Evolutionary conservation across 2,113 vertebrate species (phyloP).

Genomic region (Bubo scandiacus): DNA sequence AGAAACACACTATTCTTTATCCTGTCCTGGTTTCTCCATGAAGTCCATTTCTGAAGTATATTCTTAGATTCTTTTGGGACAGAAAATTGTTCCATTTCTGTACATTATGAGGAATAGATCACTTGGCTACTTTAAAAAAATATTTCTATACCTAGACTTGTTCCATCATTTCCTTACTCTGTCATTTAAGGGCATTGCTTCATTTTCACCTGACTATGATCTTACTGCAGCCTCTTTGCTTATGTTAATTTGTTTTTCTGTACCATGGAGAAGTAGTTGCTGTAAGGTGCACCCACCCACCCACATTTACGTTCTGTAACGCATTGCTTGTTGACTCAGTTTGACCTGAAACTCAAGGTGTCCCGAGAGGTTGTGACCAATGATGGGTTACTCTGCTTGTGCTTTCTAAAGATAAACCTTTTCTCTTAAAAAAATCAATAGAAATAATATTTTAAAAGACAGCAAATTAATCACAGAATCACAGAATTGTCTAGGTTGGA

Average conservation of each 20-base stretch:
- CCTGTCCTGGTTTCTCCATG: not conserved
- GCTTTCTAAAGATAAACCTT: not conserved
- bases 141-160: not conserved
- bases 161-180: not conserved
- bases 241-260: not conserved
- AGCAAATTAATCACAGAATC: not conserved
- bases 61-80: not conserved
- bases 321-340: not conserved
- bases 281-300: not conserved
- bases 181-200: not conserved
- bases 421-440: not conserved
- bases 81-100: not conserved
- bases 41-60: not conserved
- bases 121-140: not conserved
- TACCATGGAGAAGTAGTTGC: not conserved
- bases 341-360: not conserved
- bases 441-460: not conserved
- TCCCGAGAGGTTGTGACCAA: not conserved
- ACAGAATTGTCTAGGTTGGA: too few species aligned
- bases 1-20: not conserved
- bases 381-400: not conserved
- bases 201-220: rapidly evolving
- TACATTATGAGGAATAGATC: not conserved
- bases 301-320: not conserved
- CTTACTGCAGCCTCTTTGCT: not conserved